These are phyloP conservation scores for Elephantulus edwardii DNA, from an alignment of 2,113 vertebrate genomes.

Conservation along the genomic window DNA sequence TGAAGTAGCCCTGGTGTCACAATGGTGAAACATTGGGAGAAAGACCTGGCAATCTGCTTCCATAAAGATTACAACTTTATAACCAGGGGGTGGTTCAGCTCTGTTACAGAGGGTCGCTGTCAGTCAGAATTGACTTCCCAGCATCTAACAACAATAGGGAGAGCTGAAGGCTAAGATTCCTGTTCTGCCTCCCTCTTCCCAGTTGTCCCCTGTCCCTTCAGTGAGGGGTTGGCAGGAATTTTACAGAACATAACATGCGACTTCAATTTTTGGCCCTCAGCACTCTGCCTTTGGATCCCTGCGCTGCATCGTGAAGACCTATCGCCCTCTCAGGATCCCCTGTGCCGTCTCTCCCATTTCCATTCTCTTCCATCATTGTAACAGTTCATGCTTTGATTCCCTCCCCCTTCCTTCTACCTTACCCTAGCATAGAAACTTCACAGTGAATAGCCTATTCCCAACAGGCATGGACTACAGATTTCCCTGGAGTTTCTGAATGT, in stretches of 20 bases:
- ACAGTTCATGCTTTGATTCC: background rate
- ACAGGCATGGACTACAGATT: background rate
- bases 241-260: conserved; percentile 2
- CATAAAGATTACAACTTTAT: background rate
- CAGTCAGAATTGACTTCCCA: background rate
- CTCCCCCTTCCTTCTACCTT: background rate
- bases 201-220: background rate
- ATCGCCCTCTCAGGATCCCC: background rate
- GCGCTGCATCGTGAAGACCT: conserved; percentile 28
- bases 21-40: background rate
- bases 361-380: background rate
- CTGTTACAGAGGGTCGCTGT: too few species aligned
- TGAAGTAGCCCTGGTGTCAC: background rate
- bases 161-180: background rate
- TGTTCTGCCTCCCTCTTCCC: background rate
- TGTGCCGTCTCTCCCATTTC: background rate
- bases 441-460: background rate
- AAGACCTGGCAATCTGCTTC: background rate
- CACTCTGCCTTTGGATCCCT: background rate
- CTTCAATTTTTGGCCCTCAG: background rate
- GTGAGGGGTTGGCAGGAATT: background rate
- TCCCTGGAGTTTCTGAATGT: background rate
- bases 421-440: background rate
- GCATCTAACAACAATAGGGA: background rate
- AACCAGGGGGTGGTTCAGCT: too few species aligned